These are phyloP conservation scores for Temnothorax longispinosus DNA, from an alignment of 1,140 invertebrate species.

Conservation along the genomic window DNA sequence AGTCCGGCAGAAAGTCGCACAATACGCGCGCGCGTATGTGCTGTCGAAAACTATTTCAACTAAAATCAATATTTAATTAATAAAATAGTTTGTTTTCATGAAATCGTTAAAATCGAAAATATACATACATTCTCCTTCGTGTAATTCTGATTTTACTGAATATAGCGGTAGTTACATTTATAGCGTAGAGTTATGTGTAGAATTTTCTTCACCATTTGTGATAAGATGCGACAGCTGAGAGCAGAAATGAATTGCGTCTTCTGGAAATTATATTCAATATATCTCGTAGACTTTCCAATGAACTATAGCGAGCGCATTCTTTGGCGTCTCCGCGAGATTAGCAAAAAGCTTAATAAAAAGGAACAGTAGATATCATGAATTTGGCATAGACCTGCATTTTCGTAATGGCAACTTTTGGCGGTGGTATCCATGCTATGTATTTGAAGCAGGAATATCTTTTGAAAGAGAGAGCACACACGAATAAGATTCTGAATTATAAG, in stretches of 20 bases:
- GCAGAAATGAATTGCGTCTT: slow-evolving; percentile 19
- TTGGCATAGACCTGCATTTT: slow-evolving; percentile 49
- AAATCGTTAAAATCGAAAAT: background rate
- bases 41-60: background rate
- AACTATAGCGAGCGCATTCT: slow-evolving; percentile 34
- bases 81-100: background rate
- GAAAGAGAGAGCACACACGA: slow-evolving; percentile 31
- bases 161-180: background rate
- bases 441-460: slow-evolving; percentile 46
- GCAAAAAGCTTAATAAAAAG: slow-evolving; percentile 55
- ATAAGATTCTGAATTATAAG: slow-evolving; percentile 21
- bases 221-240: slow-evolving; percentile 6
- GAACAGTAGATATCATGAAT: slow-evolving; percentile 35
- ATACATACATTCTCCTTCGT: background rate
- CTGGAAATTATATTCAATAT: slow-evolving; percentile 44
- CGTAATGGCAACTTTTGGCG: slow-evolving; percentile 50
- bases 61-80: background rate
- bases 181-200: background rate
- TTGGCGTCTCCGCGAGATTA: slow-evolving; percentile 54
- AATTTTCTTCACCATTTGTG: background rate
- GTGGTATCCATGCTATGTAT: slow-evolving; percentile 8
- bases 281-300: slow-evolving; percentile 12
- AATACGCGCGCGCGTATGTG: background rate
- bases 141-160: background rate
- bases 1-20: background rate